Evolutionary conservation across 2,113 vertebrate species (phyloP).

Genomic region (Calypte anna): DNA sequence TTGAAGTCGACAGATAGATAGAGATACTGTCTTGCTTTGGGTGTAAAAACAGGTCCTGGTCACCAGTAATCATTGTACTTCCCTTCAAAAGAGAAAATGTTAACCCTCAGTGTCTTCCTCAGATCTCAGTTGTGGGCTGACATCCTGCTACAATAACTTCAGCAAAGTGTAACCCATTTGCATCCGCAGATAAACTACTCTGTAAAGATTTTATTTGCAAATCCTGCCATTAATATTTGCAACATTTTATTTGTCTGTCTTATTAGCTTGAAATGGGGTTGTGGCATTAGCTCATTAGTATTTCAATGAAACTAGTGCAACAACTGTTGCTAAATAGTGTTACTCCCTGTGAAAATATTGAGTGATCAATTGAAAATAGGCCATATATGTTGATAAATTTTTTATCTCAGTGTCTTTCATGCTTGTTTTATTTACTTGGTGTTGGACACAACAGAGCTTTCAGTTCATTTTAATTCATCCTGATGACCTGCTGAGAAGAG

Average conservation of each 20-base stretch:
- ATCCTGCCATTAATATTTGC: neutral
- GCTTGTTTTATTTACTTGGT: neutral
- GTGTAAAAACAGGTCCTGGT: neutral
- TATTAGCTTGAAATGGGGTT: neutral
- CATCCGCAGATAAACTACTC: neutral
- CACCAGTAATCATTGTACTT: neutral
- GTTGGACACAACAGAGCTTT: neutral
- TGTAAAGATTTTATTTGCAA: neutral
- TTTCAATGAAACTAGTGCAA: constrained; percentile 4
- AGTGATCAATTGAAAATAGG: neutral
- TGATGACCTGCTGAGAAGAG: neutral
- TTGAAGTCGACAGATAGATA: neutral
- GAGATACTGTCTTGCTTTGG: neutral
- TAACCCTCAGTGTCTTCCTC: neutral
- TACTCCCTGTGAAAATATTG: neutral
- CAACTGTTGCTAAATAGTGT: constrained; percentile 23
- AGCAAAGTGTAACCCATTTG: neutral
- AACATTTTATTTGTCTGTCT: neutral
- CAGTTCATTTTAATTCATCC: neutral
- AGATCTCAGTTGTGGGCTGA: rapidly evolving
- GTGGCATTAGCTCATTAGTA: neutral
- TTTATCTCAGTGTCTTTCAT: neutral
- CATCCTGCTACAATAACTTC: neutral
- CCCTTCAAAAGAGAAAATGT: neutral
- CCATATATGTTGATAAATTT: neutral